A percentile compares a stretch with the other conserved stretches of the same genome.
Conservation (phyloP, 2,113 vertebrate species). For the Neoarius graeffei region DNA sequence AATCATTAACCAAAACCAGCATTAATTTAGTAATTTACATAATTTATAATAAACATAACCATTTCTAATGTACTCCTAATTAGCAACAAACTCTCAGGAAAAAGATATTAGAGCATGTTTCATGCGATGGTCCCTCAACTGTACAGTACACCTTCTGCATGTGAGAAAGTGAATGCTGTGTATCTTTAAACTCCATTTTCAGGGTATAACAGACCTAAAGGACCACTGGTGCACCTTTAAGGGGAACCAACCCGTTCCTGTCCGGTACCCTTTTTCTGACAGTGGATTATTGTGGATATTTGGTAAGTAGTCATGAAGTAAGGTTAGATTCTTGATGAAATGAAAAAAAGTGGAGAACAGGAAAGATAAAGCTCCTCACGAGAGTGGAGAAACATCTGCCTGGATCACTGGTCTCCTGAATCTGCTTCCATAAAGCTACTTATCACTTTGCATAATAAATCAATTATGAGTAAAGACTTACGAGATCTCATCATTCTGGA, state of each 20-base stretch:
- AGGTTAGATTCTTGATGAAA: background rate
- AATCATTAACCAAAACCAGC: too few relatives aligned
- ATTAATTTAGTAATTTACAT: too few relatives aligned
- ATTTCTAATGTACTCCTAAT: too few relatives aligned
- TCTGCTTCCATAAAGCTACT: background rate
- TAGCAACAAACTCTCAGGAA: background rate
- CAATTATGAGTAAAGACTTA: constrained; percentile 73
- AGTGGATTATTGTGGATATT: background rate
- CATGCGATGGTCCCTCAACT: background rate
- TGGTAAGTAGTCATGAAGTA: background rate
- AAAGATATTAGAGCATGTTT: background rate
- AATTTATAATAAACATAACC: too few relatives aligned
- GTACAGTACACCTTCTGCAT: background rate
- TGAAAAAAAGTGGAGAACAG: background rate
- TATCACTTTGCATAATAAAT: background rate
- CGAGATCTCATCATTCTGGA: constrained; percentile 94
- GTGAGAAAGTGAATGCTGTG: background rate
- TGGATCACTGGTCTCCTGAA: background rate
- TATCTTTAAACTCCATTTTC: background rate
- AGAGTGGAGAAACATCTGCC: background rate
- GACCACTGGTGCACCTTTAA: background rate
- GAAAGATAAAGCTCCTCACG: background rate
- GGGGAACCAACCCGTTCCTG: background rate
- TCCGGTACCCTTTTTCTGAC: background rate
- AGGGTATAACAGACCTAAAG: background rate